Evolutionary conservation across 1,140 invertebrate species (phyloP).

Genomic region (Drosophila sulfurigaster): DNA sequence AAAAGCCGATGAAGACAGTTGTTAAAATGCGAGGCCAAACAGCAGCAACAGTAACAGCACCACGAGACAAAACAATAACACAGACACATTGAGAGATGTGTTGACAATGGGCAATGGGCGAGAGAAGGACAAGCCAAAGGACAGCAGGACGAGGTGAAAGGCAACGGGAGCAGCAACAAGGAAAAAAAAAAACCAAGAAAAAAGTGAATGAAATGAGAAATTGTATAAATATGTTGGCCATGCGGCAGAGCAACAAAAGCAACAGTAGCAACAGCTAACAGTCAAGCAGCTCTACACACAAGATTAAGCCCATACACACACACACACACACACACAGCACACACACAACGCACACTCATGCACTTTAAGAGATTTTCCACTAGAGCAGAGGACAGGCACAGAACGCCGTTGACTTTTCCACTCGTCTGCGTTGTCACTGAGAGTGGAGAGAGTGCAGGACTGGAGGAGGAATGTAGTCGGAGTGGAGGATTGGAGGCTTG

Average conservation of each 20-base stretch:
- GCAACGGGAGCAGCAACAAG: slow-evolving; percentile 23
- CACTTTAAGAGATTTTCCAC: slow-evolving; percentile 79
- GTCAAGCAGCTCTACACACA: slow-evolving; percentile 55
- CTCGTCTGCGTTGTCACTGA: slow-evolving; percentile 68
- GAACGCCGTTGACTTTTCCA: slow-evolving; percentile 74
- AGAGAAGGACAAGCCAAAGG: slow-evolving; percentile 7
- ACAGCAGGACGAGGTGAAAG: slow-evolving; percentile 10
- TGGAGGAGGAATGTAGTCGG: background rate
- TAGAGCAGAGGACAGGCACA: slow-evolving; percentile 47
- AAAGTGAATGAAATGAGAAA: slow-evolving; percentile 76
- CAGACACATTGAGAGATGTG: slow-evolving; percentile 20
- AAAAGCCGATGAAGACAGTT: slow-evolving; percentile 63
- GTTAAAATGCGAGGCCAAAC: slow-evolving; percentile 55
- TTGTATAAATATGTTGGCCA: slow-evolving; percentile 77
- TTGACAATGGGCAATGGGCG: slow-evolving; percentile 46
- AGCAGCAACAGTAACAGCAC: slow-evolving; percentile 14
- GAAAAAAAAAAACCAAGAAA: slow-evolving; percentile 31
- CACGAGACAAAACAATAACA: slow-evolving; percentile 49
- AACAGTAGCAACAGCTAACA: slow-evolving; percentile 25
- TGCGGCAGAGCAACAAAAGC: slow-evolving; percentile 39
- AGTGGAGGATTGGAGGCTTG: background rate
- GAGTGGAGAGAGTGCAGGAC: background rate
- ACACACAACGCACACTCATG: slow-evolving; percentile 50
- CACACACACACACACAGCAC: slow-evolving; percentile 24
- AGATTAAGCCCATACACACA: slow-evolving; percentile 59